Conservation (phyloP, 1,140 invertebrate genomes). For the Cydia strobilella region DNA sequence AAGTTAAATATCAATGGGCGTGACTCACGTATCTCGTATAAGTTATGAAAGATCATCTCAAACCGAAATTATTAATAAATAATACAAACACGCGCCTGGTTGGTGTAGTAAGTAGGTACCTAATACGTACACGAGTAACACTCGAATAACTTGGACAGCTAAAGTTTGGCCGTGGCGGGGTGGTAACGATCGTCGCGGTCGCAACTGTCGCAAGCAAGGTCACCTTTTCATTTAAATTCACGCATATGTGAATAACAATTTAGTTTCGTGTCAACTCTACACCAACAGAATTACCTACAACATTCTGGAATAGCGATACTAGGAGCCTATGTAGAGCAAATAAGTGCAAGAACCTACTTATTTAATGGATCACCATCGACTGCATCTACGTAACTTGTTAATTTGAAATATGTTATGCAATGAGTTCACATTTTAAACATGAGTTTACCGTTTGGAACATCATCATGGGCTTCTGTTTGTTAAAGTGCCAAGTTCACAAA, state of each 20-base stretch:
- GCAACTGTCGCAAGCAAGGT: slow-evolving; percentile 36
- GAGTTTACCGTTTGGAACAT: slow-evolving; percentile 39
- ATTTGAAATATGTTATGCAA: not conserved
- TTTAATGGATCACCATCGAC: not conserved
- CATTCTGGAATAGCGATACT: not conserved
- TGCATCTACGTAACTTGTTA: not conserved
- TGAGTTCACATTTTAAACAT: not conserved
- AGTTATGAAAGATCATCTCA: not conserved
- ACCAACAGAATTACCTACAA: slow-evolving; percentile 36
- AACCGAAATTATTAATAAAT: not conserved
- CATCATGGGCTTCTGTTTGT: slow-evolving; percentile 70
- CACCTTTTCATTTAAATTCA: slow-evolving; percentile 42
- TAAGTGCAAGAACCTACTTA: not conserved
- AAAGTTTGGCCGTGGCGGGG: slow-evolving; percentile 30
- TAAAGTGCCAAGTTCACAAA: slow-evolving; percentile 63
- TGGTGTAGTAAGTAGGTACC: not conserved
- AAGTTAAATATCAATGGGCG: not conserved
- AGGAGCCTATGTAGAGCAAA: not conserved
- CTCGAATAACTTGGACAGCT: slow-evolving; percentile 1
- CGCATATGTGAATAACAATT: slow-evolving; percentile 38
- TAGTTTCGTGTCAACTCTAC: slow-evolving; percentile 15
- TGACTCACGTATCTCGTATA: not conserved
- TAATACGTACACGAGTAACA: not conserved
- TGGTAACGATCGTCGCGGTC: slow-evolving; percentile 38
- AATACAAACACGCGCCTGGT: not conserved